phyloP scores from a whole-genome alignment of 2,888 invertebrate genomes.

The Trypoxylon attenuatum region DNA sequence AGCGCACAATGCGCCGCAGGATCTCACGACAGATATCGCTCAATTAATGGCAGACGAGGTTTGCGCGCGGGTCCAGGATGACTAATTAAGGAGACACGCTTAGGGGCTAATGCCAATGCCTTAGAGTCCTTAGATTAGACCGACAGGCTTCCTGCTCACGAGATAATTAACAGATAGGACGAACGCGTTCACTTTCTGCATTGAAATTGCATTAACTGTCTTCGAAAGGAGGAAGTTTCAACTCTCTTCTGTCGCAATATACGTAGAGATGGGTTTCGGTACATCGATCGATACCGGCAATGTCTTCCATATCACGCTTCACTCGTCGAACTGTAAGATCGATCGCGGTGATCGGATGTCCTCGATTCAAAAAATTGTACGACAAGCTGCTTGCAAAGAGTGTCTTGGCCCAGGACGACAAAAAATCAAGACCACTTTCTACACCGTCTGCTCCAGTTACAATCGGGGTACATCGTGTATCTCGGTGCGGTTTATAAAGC shows the following conservation, averaged over 20 bases:
- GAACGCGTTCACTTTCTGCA: too few species aligned
- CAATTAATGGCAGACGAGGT: conserved; percentile 10
- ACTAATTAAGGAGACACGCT: background rate
- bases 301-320: background rate
- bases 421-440: conserved; percentile 54
- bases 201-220: too few species aligned
- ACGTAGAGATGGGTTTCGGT: too few species aligned
- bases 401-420: conserved; percentile 5
- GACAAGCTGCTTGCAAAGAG: conserved; percentile 25
- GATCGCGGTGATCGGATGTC: conserved; percentile 27
- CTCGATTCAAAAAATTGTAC: conserved; percentile 31
- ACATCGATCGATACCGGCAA: background rate
- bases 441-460: conserved; percentile 47
- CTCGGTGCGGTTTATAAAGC: conserved; percentile 21
- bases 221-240: too few species aligned
- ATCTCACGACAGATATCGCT: conserved; percentile 13
- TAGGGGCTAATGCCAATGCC: background rate
- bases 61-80: background rate
- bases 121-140: conserved; percentile 1
- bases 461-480: conserved; percentile 18
- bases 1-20: background rate
- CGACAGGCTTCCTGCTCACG: background rate
- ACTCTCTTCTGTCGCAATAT: too few species aligned
- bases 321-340: conserved; percentile 1
- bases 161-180: too few species aligned